Evolutionary conservation across 23 tunicate genomes (phyloP).

Genomic region (Trididemnum nubilum): DNA sequence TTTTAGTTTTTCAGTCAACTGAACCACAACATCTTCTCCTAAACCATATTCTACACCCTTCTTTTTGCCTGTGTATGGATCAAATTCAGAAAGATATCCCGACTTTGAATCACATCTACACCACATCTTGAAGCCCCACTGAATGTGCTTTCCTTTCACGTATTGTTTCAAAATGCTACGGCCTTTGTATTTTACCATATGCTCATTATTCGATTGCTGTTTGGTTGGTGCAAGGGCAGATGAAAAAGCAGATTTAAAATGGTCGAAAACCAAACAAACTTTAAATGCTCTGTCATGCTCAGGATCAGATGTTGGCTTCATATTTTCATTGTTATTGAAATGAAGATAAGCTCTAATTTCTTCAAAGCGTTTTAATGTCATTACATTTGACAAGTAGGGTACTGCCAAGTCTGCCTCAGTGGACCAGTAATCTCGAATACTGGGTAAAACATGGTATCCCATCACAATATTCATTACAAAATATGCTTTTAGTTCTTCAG

Average conservation of each 20-base stretch:
- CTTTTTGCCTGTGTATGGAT: constrained; percentile 2
- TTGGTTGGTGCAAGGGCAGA: background rate
- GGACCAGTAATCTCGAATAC: background rate
- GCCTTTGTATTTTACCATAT: constrained; percentile 2
- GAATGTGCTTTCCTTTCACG: constrained; percentile 14
- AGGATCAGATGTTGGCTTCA: background rate
- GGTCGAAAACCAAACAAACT: background rate
- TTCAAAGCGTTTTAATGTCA: background rate
- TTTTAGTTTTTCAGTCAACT: background rate
- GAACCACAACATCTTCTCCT: background rate
- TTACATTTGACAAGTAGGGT: background rate
- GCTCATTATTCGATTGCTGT: constrained; percentile 2
- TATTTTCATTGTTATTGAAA: background rate
- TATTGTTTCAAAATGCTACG: constrained; percentile 15
- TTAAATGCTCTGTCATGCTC: constrained; percentile 7
- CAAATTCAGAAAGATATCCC: constrained; percentile 3
- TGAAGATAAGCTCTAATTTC: background rate
- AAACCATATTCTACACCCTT: background rate
- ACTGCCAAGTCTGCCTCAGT: background rate
- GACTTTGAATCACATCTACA: constrained; percentile 2
- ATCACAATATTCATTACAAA: background rate
- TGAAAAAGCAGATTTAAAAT: background rate
- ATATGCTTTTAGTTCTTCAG: background rate
- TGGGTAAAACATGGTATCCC: background rate
- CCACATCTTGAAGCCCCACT: constrained; percentile 30